A percentile compares a stretch with the other conserved stretches of the same genome.
phyloP scores from a whole-genome alignment of 1,140 invertebrate species.

The Drosophila trapezifrons region DNA sequence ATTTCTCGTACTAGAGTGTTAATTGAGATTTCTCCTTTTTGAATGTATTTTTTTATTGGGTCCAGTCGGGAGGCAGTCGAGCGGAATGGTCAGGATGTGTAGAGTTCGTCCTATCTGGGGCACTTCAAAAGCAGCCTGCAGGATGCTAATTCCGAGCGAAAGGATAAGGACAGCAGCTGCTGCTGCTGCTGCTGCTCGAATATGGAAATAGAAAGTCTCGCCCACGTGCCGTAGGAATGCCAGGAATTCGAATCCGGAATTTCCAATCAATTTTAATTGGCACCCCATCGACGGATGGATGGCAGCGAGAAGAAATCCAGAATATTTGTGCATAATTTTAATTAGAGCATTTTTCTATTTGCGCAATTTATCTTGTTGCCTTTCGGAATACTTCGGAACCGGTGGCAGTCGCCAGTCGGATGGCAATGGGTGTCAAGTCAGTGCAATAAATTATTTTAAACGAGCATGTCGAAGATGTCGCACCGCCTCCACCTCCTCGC shows the following conservation, averaged over 20 bases:
- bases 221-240: slow-evolving; percentile 75
- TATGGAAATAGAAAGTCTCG: slow-evolving; percentile 19
- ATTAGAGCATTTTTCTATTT: slow-evolving; percentile 83
- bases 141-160: slow-evolving; percentile 60
- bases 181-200: slow-evolving; percentile 20
- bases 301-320: slow-evolving; percentile 61
- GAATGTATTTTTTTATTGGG: slow-evolving; percentile 41
- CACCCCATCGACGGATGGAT: slow-evolving; percentile 78
- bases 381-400: slow-evolving; percentile 43
- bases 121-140: slow-evolving; percentile 17
- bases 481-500: slow-evolving; percentile 1
- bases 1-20: slow-evolving; percentile 72
- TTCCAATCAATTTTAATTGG: slow-evolving; percentile 84
- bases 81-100: slow-evolving; percentile 47
- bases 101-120: slow-evolving; percentile 6
- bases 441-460: slow-evolving; percentile 84
- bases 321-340: slow-evolving; percentile 83
- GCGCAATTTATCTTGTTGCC: slow-evolving; percentile 76
- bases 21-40: slow-evolving; percentile 57
- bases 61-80: slow-evolving; percentile 43
- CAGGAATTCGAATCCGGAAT: slow-evolving; percentile 67
- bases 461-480: slow-evolving; percentile 78
- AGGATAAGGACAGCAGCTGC: slow-evolving; percentile 30
- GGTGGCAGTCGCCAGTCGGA: slow-evolving; percentile 50
- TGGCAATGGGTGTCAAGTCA: slow-evolving; percentile 75